phyloP scores from a whole-genome alignment of 2,113 vertebrate species.

The Burhinus bistriatus region DNA sequence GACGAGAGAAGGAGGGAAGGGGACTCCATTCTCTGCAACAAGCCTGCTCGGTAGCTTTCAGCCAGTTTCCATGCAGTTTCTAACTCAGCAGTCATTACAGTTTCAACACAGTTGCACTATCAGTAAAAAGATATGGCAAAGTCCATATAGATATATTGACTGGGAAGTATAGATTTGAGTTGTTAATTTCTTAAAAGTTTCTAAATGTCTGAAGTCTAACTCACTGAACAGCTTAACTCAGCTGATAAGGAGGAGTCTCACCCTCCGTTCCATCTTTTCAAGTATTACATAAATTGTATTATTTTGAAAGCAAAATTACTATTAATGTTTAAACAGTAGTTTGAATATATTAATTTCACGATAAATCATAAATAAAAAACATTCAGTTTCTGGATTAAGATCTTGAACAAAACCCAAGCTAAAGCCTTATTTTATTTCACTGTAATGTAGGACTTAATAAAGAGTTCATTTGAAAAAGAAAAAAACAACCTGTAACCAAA shows the following conservation, averaged over 20 bases:
- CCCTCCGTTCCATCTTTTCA: not conserved
- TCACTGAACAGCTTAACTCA: not conserved
- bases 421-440: not conserved
- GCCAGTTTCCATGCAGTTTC: not conserved
- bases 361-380: not conserved
- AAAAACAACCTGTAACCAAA: not conserved
- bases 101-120: not conserved
- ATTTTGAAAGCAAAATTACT: not conserved
- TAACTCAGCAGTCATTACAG: not conserved
- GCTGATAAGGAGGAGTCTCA: not conserved
- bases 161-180: accelerated
- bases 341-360: not conserved
- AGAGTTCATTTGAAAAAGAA: not conserved
- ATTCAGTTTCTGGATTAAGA: not conserved
- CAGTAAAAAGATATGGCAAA: not conserved
- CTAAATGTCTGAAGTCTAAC: not conserved
- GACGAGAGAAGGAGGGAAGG: not conserved
- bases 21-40: not conserved
- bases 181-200: not conserved
- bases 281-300: not conserved
- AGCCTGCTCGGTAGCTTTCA: not conserved
- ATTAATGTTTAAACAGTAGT: not conserved
- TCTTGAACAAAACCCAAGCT: not conserved
- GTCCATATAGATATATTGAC: too few species aligned
- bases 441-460: not conserved